These are phyloP conservation scores for Lagocephalus sceleratus DNA, from an alignment of 2,797 vertebrate species.

Conservation along the genomic window DNA sequence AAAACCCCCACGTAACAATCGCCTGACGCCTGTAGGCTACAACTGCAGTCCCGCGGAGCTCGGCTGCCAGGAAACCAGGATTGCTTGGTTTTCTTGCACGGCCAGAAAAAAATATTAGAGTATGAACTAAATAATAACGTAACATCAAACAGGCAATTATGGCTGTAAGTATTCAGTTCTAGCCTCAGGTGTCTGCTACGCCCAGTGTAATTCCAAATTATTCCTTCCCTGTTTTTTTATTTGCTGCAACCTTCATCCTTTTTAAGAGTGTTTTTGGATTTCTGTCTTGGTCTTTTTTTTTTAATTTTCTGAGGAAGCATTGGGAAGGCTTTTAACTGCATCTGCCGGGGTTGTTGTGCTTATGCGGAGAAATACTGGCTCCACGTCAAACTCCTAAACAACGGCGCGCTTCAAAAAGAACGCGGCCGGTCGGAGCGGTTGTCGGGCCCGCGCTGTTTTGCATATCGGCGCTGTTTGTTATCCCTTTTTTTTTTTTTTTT, in stretches of 20 bases:
- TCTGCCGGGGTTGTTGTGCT: background rate
- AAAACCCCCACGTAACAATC: conserved; percentile 7
- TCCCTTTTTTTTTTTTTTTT: conserved; percentile 5
- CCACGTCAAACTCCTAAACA: background rate
- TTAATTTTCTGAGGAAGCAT: background rate
- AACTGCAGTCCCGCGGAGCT: conserved; percentile 31
- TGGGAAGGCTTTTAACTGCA: too few relatives aligned
- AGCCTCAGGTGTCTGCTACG: conserved; percentile 25
- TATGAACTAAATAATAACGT: background rate
- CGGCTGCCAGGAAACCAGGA: background rate
- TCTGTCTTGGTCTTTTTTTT: conserved; percentile 11
- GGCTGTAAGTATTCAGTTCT: conserved; percentile 42
- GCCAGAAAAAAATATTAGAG: background rate
- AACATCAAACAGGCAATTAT: background rate
- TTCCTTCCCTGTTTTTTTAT: conserved; percentile 25
- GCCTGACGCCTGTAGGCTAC: conserved; percentile 41
- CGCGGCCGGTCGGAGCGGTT: conserved; percentile 41
- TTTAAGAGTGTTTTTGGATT: conserved; percentile 2
- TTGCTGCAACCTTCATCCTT: conserved; percentile 18
- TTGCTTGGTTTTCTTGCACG: background rate
- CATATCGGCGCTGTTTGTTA: conserved; percentile 50
- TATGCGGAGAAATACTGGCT: background rate
- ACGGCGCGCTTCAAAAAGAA: conserved; percentile 20
- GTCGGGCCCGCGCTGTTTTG: conserved; percentile 53
- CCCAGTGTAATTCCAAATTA: conserved; percentile 17